phyloP scores from a whole-genome alignment of 2,888 invertebrate genomes.

The Sipha maydis region DNA sequence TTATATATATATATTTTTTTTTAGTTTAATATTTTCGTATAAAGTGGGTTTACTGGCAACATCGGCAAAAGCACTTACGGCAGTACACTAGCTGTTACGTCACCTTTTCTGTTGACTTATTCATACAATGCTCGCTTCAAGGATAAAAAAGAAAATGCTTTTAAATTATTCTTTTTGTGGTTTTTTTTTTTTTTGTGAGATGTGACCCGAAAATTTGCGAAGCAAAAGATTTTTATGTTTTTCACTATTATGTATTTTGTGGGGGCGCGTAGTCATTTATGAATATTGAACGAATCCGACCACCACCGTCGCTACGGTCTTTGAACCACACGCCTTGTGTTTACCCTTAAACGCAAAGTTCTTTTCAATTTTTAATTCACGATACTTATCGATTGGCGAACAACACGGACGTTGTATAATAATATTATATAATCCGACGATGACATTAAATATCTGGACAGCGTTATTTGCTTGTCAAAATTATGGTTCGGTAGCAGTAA shows the following conservation, averaged over 20 bases:
- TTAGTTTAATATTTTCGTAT: conserved; percentile 11
- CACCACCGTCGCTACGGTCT: not conserved
- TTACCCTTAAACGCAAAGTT: not conserved
- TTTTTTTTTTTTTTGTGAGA: conserved; percentile 13
- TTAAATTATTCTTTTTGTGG: conserved; percentile 61
- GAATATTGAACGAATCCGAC: conserved; percentile 46
- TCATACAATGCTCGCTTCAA: conserved; percentile 44
- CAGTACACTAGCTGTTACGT: conserved; percentile 7
- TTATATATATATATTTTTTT: conserved; percentile 20
- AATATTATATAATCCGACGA: not conserved
- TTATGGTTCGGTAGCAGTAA: not conserved
- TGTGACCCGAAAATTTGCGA: conserved; percentile 45
- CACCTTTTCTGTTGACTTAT: conserved; percentile 57
- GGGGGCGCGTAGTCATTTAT: conserved; percentile 16
- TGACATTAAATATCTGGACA: not conserved
- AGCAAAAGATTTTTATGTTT: conserved; percentile 24
- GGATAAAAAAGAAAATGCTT: conserved; percentile 44
- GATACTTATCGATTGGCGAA: conserved; percentile 33
- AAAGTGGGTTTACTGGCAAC: conserved; percentile 14
- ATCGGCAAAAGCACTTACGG: conserved; percentile 54
- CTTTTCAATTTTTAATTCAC: conserved; percentile 49
- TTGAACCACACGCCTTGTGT: conserved; percentile 24
- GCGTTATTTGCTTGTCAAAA: not conserved
- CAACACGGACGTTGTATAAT: not conserved
- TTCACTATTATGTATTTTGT: conserved; percentile 24